These are phyloP conservation scores for Drosophila quadrilineata DNA, from an alignment of 1,140 invertebrate species.

Conservation along the genomic window DNA sequence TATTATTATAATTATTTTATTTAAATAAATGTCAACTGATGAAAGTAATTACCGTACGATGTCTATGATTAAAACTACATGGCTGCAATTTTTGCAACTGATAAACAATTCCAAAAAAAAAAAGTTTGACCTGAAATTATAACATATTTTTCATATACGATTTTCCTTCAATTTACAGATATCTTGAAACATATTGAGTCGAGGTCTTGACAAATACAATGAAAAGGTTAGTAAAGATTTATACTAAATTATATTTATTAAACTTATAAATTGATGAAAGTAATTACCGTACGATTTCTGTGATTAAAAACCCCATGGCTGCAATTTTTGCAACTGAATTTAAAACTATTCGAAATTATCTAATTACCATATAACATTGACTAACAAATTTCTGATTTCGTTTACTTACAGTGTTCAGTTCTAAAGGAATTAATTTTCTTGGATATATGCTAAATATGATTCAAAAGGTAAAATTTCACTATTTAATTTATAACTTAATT, in stretches of 20 bases:
- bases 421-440: no score
- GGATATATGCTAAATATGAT: slow-evolving; percentile 11
- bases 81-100: slow-evolving; percentile 74
- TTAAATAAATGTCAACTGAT: slow-evolving; percentile 24
- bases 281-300: slow-evolving; percentile 72
- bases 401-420: background rate
- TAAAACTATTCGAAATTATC: background rate
- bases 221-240: no score
- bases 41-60: slow-evolving; percentile 72
- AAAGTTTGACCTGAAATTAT: background rate
- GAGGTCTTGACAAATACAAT: no score
- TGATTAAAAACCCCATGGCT: slow-evolving; percentile 67
- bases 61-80: slow-evolving; percentile 55
- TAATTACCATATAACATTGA: no score
- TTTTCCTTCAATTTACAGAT: slow-evolving; percentile 8
- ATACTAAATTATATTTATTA: background rate
- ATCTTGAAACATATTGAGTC: no score
- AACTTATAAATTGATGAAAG: slow-evolving; percentile 42
- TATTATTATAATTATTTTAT: background rate
- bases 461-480: background rate
- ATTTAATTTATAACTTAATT: background rate
- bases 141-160: background rate
- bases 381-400: no score
- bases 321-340: slow-evolving; percentile 68
- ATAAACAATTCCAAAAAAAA: background rate